Percentiles rank a stretch among this genome's conserved stretches.
phyloP scores from a whole-genome alignment of 37 sponge, comb jelly and placozoan species.

The Crambe crambe region DNA sequence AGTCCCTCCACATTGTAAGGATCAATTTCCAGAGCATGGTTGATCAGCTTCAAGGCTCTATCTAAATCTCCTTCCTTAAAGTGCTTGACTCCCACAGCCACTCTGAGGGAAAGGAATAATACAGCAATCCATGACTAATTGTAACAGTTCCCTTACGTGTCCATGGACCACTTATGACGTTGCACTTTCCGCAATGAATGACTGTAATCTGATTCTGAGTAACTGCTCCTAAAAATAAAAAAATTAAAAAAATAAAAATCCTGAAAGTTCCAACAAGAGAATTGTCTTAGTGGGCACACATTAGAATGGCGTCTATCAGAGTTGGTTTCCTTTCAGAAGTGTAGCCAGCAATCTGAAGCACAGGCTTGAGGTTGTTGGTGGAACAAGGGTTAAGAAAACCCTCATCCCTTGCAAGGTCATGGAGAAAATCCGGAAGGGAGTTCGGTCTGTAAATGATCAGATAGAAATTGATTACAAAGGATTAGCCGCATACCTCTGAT shows the following conservation, averaged over 20 bases:
- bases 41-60: slow-evolving; percentile 55
- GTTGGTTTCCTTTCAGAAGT: slow-evolving; percentile 23
- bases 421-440: slow-evolving; percentile 16
- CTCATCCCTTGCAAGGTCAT: slow-evolving; percentile 24
- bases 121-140: background rate
- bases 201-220: slow-evolving; percentile 38
- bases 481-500: too few species aligned
- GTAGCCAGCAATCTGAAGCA: slow-evolving; percentile 35
- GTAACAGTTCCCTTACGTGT: slow-evolving; percentile 41
- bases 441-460: background rate
- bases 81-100: slow-evolving; percentile 64
- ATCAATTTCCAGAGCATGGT: slow-evolving; percentile 82
- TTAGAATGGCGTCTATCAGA: slow-evolving; percentile 6
- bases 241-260: background rate
- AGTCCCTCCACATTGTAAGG: slow-evolving; percentile 73
- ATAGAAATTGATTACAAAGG: background rate
- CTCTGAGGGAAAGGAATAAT: too few species aligned
- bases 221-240: slow-evolving; percentile 28
- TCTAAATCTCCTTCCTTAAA: slow-evolving; percentile 59
- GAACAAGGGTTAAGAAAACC: slow-evolving; percentile 75
- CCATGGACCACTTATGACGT: slow-evolving; percentile 72
- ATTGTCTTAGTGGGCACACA: too few species aligned
- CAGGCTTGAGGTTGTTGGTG: slow-evolving; percentile 43
- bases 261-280: background rate
- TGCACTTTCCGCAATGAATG: slow-evolving; percentile 62